These are phyloP conservation scores for Daboia siamensis DNA, from an alignment of 2,113 vertebrate species.

Conservation along the genomic window DNA sequence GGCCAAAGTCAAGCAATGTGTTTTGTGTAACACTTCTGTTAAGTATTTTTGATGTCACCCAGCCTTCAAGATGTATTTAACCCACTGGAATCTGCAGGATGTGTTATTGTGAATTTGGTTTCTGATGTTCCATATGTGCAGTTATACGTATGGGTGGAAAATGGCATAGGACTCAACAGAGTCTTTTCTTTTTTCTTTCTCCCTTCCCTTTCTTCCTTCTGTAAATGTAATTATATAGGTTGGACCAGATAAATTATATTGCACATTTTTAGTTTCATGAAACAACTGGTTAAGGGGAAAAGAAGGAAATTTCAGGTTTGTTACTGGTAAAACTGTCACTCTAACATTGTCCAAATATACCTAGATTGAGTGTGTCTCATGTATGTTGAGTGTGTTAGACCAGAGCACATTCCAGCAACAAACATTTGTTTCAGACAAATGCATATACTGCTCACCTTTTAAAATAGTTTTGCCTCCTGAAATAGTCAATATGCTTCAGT, in stretches of 20 bases:
- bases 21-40: background rate
- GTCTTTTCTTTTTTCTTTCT: background rate
- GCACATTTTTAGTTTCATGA: background rate
- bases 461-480: background rate
- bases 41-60: background rate
- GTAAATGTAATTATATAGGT: background rate
- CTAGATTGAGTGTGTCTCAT: background rate
- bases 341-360: background rate
- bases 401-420: background rate
- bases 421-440: background rate
- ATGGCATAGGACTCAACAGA: background rate
- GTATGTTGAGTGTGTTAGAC: background rate
- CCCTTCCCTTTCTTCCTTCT: background rate
- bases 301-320: background rate
- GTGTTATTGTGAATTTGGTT: background rate
- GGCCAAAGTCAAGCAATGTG: background rate
- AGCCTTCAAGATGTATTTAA: background rate
- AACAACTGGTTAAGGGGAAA: background rate
- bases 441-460: background rate
- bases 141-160: background rate
- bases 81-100: background rate
- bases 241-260: background rate
- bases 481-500: background rate
- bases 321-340: background rate
- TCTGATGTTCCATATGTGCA: background rate